Percentiles rank a stretch among this genome's conserved stretches.
These are phyloP conservation scores for Caradrina kadenii DNA, from an alignment of 2,888 invertebrate species.

Conservation along the genomic window DNA sequence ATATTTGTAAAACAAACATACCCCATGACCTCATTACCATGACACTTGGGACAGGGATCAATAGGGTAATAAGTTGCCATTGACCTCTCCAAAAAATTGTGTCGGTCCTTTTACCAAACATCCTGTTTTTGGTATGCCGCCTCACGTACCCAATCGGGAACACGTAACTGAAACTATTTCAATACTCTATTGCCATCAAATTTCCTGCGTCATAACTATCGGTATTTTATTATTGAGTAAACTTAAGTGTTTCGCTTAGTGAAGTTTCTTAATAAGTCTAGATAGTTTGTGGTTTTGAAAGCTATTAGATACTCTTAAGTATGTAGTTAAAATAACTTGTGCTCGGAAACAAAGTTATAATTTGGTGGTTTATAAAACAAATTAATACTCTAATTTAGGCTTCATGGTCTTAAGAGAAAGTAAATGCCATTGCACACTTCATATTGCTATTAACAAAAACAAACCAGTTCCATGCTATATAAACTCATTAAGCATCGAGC, in stretches of 20 bases:
- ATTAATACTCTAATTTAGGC: background rate
- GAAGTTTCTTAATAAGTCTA: conserved; percentile 33
- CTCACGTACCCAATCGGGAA: conserved; percentile 2
- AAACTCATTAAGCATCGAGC: no score
- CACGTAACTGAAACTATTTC: conserved; percentile 35
- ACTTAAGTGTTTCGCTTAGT: conserved; percentile 5
- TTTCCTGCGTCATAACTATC: conserved; percentile 10
- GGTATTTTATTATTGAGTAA: conserved; percentile 25
- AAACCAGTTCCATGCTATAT: no score
- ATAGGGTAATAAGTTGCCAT: no score
- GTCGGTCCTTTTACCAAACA: no score
- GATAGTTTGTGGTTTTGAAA: background rate
- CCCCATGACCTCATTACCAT: no score
- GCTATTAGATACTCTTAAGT: conserved; percentile 2
- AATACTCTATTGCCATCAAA: conserved; percentile 30
- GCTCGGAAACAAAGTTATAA: background rate
- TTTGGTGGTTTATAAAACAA: background rate
- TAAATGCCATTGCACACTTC: no score
- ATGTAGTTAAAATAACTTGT: background rate
- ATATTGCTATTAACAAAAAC: no score
- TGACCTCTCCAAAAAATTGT: no score
- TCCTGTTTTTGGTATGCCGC: background rate
- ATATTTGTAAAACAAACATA: no score
- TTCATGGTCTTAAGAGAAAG: background rate
- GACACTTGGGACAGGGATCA: no score